A percentile compares a stretch with the other conserved stretches of the same genome.
phyloP scores from a whole-genome alignment of 1,140 invertebrate genomes.

The Megalopta genalis region DNA sequence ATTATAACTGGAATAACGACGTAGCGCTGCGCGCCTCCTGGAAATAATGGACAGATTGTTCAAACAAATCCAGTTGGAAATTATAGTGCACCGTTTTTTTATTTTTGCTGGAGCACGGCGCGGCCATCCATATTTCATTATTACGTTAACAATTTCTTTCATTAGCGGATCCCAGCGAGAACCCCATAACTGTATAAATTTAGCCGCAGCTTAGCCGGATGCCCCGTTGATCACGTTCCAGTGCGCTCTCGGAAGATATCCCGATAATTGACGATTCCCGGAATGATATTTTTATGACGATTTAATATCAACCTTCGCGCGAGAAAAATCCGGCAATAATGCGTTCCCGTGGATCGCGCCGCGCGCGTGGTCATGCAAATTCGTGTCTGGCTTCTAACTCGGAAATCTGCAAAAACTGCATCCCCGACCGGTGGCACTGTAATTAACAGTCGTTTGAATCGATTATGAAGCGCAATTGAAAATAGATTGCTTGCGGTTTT shows the following conservation, averaged over 20 bases:
- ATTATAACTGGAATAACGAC: too few species aligned
- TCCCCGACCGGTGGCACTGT: slow-evolving; percentile 3
- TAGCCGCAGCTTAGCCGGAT: not conserved
- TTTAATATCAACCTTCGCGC: not conserved
- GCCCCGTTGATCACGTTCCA: not conserved
- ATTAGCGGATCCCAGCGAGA: not conserved
- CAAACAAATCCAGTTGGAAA: too few species aligned
- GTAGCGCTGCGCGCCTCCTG: too few species aligned
- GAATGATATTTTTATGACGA: not conserved
- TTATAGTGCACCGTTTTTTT: too few species aligned
- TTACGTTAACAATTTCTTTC: not conserved
- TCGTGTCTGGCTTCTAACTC: not conserved
- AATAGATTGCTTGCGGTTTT: not conserved
- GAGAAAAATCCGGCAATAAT: not conserved
- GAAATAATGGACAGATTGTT: too few species aligned
- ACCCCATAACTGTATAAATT: not conserved
- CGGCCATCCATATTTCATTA: too few species aligned
- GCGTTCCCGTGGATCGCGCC: not conserved
- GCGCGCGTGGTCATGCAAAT: not conserved
- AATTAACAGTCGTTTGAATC: slow-evolving; percentile 58
- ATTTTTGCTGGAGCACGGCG: too few species aligned
- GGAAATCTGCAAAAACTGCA: not conserved
- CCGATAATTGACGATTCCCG: not conserved
- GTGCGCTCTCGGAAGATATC: not conserved
- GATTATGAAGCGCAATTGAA: slow-evolving; percentile 46